A percentile compares a stretch with the other conserved stretches of the same genome.
phyloP scores from a whole-genome alignment of 2,113 vertebrate genomes.

The Aegotheles bennettii region DNA sequence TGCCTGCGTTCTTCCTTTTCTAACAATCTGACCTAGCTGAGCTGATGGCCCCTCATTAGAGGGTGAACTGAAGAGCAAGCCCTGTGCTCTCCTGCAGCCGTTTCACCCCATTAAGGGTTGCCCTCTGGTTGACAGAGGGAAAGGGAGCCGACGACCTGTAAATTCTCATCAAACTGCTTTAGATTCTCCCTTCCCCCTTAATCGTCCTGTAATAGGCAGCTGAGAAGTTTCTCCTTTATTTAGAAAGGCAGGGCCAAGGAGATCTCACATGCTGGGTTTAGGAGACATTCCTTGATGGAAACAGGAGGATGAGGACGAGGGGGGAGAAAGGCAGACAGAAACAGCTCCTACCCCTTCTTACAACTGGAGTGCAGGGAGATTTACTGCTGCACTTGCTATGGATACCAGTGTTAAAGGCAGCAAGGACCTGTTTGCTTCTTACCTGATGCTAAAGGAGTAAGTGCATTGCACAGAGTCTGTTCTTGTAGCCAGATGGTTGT shows the following conservation, averaged over 20 bases:
- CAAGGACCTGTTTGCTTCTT: not conserved
- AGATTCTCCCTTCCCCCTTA: conserved; percentile 19
- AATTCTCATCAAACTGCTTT: conserved; percentile 17
- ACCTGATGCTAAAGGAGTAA: not conserved
- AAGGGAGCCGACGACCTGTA: conserved; percentile 52
- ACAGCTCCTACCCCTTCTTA: not conserved
- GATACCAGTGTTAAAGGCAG: not conserved
- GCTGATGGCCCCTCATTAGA: conserved; percentile 60
- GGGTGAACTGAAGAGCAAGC: not conserved
- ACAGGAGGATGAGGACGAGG: not conserved
- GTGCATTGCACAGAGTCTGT: not conserved
- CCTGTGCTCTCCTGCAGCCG: conserved; percentile 21
- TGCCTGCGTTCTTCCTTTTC: not conserved
- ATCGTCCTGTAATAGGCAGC: not conserved
- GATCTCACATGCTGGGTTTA: not conserved
- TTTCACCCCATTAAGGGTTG: conserved; percentile 62
- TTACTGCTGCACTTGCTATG: not conserved
- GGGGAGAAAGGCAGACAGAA: not conserved
- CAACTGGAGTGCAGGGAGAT: no score
- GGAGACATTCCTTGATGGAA: not conserved
- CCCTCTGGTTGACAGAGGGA: conserved; percentile 37
- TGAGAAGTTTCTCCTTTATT: conserved; percentile 42
- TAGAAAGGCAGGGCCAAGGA: not conserved
- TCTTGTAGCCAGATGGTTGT: not conserved
- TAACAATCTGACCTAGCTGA: conserved; percentile 49